Conservation (phyloP, 2,888 invertebrate genomes). For the Leucophenga montana region DNA sequence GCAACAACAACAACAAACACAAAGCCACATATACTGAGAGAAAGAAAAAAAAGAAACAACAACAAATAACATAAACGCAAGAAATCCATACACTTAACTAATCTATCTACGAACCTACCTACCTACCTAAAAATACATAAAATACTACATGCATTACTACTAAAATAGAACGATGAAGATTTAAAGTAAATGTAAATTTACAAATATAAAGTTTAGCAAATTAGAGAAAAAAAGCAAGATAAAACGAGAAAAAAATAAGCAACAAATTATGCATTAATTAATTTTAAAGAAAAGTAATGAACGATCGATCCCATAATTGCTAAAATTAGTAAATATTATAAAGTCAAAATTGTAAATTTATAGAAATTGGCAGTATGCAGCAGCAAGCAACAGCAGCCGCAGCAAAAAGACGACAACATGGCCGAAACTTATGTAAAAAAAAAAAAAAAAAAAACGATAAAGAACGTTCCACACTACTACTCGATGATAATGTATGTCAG, state of each 20-base stretch:
- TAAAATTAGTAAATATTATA: slow-evolving; percentile 61
- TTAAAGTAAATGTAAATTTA: slow-evolving; percentile 52
- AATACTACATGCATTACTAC: slow-evolving; percentile 48
- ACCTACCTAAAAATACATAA: slow-evolving; percentile 38
- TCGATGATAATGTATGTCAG: slow-evolving; percentile 13
- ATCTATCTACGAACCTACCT: slow-evolving; percentile 33
- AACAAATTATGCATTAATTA: slow-evolving; percentile 50
- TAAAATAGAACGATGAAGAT: slow-evolving; percentile 50
- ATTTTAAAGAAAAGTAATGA: slow-evolving; percentile 43
- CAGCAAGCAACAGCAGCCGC: neutral
- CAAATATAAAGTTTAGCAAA: slow-evolving; percentile 62
- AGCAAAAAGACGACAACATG: neutral
- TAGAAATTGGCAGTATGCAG: slow-evolving; percentile 32
- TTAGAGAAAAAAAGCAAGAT: slow-evolving; percentile 52
- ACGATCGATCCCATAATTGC: slow-evolving; percentile 54
- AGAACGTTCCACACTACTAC: neutral
- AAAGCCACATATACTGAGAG: slow-evolving; percentile 33
- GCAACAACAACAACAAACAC: neutral
- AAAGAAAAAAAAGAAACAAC: slow-evolving; percentile 51
- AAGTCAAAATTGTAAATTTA: slow-evolving; percentile 64
- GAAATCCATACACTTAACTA: slow-evolving; percentile 29
- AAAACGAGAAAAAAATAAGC: slow-evolving; percentile 43
- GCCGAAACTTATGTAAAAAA: neutral
- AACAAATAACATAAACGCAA: slow-evolving; percentile 43
- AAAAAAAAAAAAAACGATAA: slow-evolving; percentile 20